Conservation (phyloP, 2,797 vertebrate genomes). For the Tapirus indicus region DNA sequence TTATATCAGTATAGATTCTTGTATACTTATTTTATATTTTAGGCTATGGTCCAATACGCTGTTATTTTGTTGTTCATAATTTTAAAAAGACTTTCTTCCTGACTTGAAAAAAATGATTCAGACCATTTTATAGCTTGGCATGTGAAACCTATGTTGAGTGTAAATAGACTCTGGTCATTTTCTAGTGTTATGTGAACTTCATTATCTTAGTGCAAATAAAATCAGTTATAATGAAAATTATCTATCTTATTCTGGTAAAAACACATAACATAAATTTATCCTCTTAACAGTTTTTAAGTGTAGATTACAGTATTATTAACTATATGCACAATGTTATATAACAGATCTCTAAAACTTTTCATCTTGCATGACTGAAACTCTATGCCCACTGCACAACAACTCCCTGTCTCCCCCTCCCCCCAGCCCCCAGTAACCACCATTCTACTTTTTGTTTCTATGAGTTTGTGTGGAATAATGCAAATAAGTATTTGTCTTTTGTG, state of each 20-base stretch:
- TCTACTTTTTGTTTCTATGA: background rate
- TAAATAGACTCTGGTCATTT: background rate
- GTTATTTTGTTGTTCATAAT: conserved; percentile 1
- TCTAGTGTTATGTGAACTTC: background rate
- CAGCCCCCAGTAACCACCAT: background rate
- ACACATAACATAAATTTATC: background rate
- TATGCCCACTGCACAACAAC: background rate
- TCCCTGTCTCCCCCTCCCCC: background rate
- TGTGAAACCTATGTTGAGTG: background rate
- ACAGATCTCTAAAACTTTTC: background rate
- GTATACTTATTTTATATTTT: background rate
- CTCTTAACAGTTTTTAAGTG: background rate
- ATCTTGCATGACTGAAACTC: background rate
- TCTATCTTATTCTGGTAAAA: background rate
- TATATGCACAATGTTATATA: background rate
- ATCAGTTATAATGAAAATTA: background rate
- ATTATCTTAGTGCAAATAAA: background rate
- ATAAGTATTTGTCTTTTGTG: background rate
- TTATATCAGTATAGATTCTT: background rate
- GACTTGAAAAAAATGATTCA: conserved; percentile 2
- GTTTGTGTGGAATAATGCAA: background rate
- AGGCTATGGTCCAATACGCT: background rate
- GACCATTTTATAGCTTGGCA: background rate
- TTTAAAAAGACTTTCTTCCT: background rate
- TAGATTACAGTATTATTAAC: background rate